Conservation (phyloP, 64 coral and sea anemone genomes). For the Anthopleura sola region DNA sequence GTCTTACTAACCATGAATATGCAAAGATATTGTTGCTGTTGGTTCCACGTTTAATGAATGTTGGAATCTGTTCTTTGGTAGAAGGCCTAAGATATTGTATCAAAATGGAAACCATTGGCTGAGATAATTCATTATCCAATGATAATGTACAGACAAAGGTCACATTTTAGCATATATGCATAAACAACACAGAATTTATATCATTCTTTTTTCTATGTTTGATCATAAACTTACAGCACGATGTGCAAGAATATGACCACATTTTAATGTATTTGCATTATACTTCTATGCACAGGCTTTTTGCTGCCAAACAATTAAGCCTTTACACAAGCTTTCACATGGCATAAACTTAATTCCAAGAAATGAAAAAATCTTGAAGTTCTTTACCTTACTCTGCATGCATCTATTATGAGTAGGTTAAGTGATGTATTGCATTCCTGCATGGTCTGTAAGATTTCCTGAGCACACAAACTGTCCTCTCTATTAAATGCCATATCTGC, state of each 20-base stretch:
- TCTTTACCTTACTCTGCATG: constrained; percentile 82
- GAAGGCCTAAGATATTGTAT: constrained; percentile 39
- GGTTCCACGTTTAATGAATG: constrained; percentile 46
- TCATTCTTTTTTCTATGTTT: too few species aligned
- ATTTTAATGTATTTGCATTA: too few species aligned
- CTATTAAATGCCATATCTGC: constrained; percentile 55
- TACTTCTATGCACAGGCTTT: too few species aligned
- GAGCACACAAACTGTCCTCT: constrained; percentile 82
- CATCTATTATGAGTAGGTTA: constrained; percentile 90
- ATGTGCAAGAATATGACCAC: too few species aligned
- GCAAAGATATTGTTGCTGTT: constrained; percentile 94
- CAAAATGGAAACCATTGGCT: background rate
- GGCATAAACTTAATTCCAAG: too few species aligned
- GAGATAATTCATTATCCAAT: background rate
- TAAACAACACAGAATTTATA: too few species aligned
- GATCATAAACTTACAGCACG: too few species aligned
- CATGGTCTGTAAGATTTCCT: constrained; percentile 93
- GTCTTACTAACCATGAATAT: constrained; percentile 70
- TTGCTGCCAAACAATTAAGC: too few species aligned
- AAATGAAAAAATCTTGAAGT: too few species aligned
- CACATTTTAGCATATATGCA: too few species aligned
- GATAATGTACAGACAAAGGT: background rate
- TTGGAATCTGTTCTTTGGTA: constrained; percentile 42
- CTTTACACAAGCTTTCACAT: too few species aligned
- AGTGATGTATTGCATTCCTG: constrained; percentile 78